These are phyloP conservation scores for Tursiops truncatus DNA, from an alignment of 2,113 vertebrate genomes.

Conservation along the genomic window DNA sequence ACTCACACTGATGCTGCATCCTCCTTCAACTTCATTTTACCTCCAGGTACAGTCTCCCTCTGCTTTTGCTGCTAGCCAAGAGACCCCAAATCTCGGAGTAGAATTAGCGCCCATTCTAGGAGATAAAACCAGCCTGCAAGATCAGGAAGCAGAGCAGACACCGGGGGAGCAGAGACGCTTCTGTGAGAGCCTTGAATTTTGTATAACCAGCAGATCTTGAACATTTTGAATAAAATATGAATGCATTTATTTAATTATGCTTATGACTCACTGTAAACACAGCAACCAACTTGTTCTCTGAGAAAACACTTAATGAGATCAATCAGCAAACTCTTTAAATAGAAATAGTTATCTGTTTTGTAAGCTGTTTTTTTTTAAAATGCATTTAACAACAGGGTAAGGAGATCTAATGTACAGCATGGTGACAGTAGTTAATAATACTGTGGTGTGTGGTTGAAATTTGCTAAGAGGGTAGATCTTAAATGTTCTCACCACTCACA, in stretches of 20 bases:
- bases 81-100: neutral
- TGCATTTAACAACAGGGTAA: neutral
- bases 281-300: neutral
- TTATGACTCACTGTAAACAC: neutral
- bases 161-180: neutral
- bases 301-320: neutral
- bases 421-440: neutral
- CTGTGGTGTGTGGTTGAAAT: neutral
- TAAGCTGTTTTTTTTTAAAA: neutral
- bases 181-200: neutral
- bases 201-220: neutral
- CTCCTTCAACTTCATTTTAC: neutral
- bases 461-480: neutral
- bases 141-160: neutral
- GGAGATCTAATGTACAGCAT: neutral
- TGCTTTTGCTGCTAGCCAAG: neutral
- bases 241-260: neutral
- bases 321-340: neutral
- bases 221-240: neutral
- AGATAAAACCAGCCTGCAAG: neutral
- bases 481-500: neutral
- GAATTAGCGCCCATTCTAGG: neutral
- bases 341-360: neutral
- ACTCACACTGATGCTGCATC: too few relatives aligned
- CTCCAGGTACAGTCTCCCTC: neutral